Evolutionary conservation across 1,140 invertebrate species (phyloP).

Genomic region (Apis laboriosa): DNA sequence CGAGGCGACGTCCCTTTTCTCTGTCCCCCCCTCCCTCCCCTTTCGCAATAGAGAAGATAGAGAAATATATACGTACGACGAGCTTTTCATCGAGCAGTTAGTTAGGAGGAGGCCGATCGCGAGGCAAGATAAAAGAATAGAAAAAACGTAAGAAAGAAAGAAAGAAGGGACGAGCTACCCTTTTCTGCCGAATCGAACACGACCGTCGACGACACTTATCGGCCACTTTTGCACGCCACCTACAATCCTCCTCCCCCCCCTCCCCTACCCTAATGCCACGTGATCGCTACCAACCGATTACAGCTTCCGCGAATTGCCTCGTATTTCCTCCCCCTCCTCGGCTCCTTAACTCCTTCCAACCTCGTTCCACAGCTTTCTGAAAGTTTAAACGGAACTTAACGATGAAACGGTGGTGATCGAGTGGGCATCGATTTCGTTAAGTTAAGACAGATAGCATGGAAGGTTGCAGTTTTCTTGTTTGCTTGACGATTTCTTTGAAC

Average conservation of each 20-base stretch:
- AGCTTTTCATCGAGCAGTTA: slow-evolving; percentile 81
- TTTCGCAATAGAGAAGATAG: neutral
- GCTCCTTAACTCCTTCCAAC: neutral
- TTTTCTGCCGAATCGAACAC: slow-evolving; percentile 45
- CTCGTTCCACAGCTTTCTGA: too few relatives aligned
- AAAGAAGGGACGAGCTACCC: slow-evolving; percentile 35
- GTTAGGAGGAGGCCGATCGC: slow-evolving; percentile 62
- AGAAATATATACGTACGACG: slow-evolving; percentile 55
- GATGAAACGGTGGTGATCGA: too few relatives aligned
- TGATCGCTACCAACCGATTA: slow-evolving; percentile 51
- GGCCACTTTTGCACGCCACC: slow-evolving; percentile 49
- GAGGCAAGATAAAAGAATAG: neutral
- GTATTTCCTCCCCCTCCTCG: neutral
- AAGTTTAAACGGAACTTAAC: too few relatives aligned
- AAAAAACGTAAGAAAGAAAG: slow-evolving; percentile 30
- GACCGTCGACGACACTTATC: slow-evolving; percentile 59
- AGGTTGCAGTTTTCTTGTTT: too few relatives aligned
- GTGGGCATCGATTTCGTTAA: too few relatives aligned
- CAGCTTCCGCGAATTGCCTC: slow-evolving; percentile 16
- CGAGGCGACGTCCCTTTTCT: neutral
- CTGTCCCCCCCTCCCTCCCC: neutral
- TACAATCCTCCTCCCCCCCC: slow-evolving; percentile 8
- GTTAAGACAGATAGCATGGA: too few relatives aligned
- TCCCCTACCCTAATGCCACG: slow-evolving; percentile 46
- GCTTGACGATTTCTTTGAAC: too few relatives aligned